Base-by-base conservation (phyloP, 2,888 invertebrate species). In the Empis stercorea region DNA sequence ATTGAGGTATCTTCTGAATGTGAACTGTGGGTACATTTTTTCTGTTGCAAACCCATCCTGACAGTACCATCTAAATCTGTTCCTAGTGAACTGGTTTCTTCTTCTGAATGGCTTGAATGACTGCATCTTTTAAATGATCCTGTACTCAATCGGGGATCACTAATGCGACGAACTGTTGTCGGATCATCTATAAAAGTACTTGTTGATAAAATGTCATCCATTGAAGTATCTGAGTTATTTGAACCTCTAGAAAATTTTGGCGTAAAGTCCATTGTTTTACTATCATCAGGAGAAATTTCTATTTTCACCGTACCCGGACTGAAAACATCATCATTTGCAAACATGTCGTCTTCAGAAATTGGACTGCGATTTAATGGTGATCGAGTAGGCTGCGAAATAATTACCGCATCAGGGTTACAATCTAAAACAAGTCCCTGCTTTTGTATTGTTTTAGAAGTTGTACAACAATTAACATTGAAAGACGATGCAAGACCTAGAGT, bases 1-100 rank as follows among this genome's bases (percentile, higher is more conserved):
- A 87, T 81, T 0, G 88, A 88, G 0, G 88, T 88, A 58, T 88
- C 88, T 66, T 88, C 87, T 7, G 87, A 87, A 66, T 87, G 86
- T 0, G 86, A 83, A 57, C 86, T 83, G 55, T 87, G 84, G 0
- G 86, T 87, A 59, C 85, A 86, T 62, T 84, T 87, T 59, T 84
- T 84, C 51, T 81, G 84, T 56, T 84, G 84, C 16, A 86, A 63
- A 2, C 82, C 87, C 59, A 84, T 81, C 63, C 84, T 79, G 0
- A 87, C 87, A 0, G 87, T 87, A 15, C 86, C 87, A 60, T 87
- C 87, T 32, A 85, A 72, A 59, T 85, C 85, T 1, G 85, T 85
- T 1, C 84, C 85, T 58, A 82, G 75, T 1, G 83, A 83, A 61
- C 83, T 83, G 1, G 83, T 82, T 62, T 83, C 83, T 58, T 79